Evolutionary conservation across 2,797 vertebrate genomes (phyloP).

Genomic region (Pelodytes ibericus): DNA sequence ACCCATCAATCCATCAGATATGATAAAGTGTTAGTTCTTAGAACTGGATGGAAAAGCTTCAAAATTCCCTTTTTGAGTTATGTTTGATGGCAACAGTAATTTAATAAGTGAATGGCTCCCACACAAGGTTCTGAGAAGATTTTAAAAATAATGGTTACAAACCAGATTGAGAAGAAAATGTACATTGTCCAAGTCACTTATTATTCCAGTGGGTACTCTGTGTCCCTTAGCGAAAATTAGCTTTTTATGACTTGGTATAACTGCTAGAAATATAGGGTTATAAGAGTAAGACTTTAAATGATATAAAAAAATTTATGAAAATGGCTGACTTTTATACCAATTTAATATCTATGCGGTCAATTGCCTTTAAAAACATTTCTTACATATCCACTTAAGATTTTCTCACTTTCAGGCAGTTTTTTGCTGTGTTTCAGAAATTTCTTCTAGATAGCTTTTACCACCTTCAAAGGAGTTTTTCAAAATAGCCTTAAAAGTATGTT

Average conservation of each 20-base stretch:
- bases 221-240: neutral
- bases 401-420: neutral
- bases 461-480: neutral
- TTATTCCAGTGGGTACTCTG: neutral
- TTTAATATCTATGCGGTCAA: constrained; percentile 53
- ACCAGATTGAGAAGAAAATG: neutral
- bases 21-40: neutral
- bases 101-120: constrained; percentile 32
- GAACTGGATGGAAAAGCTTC: neutral
- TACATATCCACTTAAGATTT: neutral
- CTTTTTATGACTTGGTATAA: neutral
- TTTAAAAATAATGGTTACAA: constrained; percentile 3
- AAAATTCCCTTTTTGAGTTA: constrained; percentile 43
- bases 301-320: neutral
- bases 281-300: neutral
- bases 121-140: constrained; percentile 7
- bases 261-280: neutral
- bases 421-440: neutral
- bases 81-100: constrained; percentile 23
- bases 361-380: constrained; percentile 58
- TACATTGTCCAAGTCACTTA: neutral
- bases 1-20: neutral
- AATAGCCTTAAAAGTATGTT: neutral
- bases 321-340: neutral
- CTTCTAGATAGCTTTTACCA: neutral